A percentile compares a stretch with the other conserved stretches of the same genome.
Conservation (phyloP, 2,888 invertebrate species). For the Palloptera scutellata region DNA sequence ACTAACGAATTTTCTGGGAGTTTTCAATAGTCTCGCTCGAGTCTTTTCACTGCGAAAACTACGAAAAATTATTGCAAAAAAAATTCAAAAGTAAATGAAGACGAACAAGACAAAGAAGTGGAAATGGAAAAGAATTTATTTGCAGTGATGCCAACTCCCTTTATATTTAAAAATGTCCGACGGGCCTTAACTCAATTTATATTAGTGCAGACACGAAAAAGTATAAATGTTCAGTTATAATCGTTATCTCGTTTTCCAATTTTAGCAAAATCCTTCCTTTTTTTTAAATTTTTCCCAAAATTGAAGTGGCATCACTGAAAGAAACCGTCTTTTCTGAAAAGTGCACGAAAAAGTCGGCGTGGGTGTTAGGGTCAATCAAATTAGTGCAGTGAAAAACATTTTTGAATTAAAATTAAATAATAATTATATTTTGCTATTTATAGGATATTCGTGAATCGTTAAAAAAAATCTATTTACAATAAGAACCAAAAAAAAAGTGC, state of each 20-base stretch:
- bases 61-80: slow-evolving; percentile 20
- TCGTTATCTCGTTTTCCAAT: background rate
- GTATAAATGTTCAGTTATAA: background rate
- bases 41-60: slow-evolving; percentile 28
- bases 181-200: background rate
- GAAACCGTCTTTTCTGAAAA: no score
- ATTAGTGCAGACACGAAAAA: background rate
- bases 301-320: slow-evolving; percentile 17
- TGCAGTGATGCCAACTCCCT: background rate
- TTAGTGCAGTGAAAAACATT: background rate
- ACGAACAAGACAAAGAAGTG: slow-evolving; percentile 23
- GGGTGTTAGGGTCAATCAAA: background rate
- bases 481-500: background rate
- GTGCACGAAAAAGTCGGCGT: background rate
- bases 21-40: slow-evolving; percentile 15
- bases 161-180: background rate
- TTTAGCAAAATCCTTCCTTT: background rate
- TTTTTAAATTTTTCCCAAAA: background rate
- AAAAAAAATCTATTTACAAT: background rate
- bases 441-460: background rate
- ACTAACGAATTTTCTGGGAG: background rate
- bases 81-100: slow-evolving; percentile 12
- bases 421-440: no score
- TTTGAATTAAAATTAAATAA: background rate
- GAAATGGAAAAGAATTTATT: slow-evolving; percentile 19